Base-by-base conservation (phyloP, 2,888 invertebrate species). In the Invenusta paracnida region DNA sequence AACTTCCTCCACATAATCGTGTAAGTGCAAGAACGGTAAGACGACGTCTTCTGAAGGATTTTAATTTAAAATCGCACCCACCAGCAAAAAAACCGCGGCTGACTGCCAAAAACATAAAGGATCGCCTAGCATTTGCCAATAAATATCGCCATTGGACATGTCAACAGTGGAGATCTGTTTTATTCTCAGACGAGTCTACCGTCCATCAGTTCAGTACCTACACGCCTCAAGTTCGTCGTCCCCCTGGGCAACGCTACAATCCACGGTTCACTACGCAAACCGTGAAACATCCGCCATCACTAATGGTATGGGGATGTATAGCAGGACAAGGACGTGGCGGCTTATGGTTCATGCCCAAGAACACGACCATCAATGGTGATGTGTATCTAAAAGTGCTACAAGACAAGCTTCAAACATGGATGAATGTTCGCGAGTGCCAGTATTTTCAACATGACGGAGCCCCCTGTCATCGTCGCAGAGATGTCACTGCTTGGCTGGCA, bases 261-360 rank as follows among this genome's bases (percentile, higher is more conserved):
- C 48, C 48, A 48, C 17, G 48, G 48, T 48, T 11, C 48, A 48
- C 48, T 48, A 48, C 17, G 48, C 48, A 48, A 48, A 48, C 48
- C 48, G 48, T 48, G 48, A 48, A n/a, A n/a, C n/a, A n/a, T n/a
- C n/a, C n/a, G n/a, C n/a, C n/a, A 25, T 79, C 79, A 25, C 79
- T 79, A 25, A 79, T 79, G 79, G 29, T 79, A 25, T 79, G 79
- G 79, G n/a, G n/a, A 79, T 79, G 79, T n/a, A 79, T 79, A 79
- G 25, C 79, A 25, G 79, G 25, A 25, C 79, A 48, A 79, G 79
- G 79, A n/a, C 79, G n/a, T 79, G 79, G 79, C n/a, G 79, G 79
- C 29, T 79, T 79, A 27, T 79, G 79, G 79, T 79, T 79, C 79
- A 25, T 79, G 25, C 79, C 79, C 23, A 79, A 79, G 79, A 79